Conservation (phyloP, 2,888 invertebrate species). For the Glomeris marginata region DNA sequence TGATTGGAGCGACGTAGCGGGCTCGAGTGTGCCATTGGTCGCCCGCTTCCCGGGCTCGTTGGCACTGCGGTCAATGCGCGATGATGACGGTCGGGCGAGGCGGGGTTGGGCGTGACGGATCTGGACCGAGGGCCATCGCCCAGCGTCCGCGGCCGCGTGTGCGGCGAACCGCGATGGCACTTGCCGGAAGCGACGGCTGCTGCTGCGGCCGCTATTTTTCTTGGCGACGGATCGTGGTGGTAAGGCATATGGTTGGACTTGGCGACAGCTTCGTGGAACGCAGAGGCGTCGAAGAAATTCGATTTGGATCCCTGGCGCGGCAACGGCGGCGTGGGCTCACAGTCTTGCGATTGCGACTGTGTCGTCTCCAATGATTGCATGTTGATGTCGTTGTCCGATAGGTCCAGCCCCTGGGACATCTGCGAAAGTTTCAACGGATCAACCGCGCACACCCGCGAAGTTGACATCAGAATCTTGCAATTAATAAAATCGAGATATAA, state of each 20-base stretch:
- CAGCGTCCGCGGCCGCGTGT: constrained; percentile 44
- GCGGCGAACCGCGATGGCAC: constrained; percentile 51
- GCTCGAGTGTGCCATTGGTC: constrained; percentile 23
- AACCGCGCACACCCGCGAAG: not conserved
- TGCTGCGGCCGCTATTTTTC: not conserved
- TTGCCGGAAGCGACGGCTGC: constrained; percentile 32
- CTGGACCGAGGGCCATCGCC: constrained; percentile 36
- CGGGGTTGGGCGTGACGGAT: constrained; percentile 40
- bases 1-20: constrained; percentile 10
- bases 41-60: constrained; percentile 37
- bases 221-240: not conserved
- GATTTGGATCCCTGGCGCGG: constrained; percentile 58
- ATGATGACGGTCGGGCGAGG: constrained; percentile 35
- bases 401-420: constrained; percentile 17
- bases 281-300: constrained; percentile 65
- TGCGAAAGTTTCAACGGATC: constrained; percentile 3
- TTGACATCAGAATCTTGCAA: constrained; percentile 2
- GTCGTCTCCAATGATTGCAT: constrained; percentile 35
- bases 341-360: constrained; percentile 61
- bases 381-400: constrained; percentile 63
- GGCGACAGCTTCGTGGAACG: constrained; percentile 18
- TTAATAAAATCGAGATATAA: constrained; percentile 26
- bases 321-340: constrained; percentile 64
- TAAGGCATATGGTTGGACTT: constrained; percentile 11
- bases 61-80: constrained; percentile 17